Base-by-base conservation (phyloP, 2,113 vertebrate species). In the Hepsetus odoe region DNA sequence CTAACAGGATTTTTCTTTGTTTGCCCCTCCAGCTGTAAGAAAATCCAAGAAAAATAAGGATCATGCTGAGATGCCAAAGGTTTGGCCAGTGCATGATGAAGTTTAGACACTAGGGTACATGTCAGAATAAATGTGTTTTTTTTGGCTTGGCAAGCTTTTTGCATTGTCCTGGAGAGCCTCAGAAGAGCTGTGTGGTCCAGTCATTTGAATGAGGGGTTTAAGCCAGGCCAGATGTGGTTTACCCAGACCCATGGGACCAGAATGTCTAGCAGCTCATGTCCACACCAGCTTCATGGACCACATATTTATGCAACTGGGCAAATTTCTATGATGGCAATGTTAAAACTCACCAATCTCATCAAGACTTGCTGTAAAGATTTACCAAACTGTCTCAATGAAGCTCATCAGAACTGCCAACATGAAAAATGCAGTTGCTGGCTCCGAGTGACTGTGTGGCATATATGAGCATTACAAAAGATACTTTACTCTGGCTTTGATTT, bases 1-100 rank as follows among this genome's bases (percentile, higher is more conserved):
- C 61, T 73, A 80, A 83, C 87, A 86, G 77, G 82, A 86, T 84
- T 88, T 90, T 91, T 90, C 85, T 93, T 92, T 92, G 92, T 93
- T 94, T 93, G 91, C 89, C 87, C 85, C 88, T 91, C 84, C 87
- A 93, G 90, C 91, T 84, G 89, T 83, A 90, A 92, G 89, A 91
- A 89, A 89, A 69, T 86, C 90, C 88, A 83, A 90, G 89, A 88
- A 82, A 86, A 86, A 84, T 86, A 84, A 81, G 80, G 74, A 92
- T 89, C 85, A 91, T 90, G 87, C 90, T 88, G 87, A 91, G 83
- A 87, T 88, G 89, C 72, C 84, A 87, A 92, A 85, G 81, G 77
- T 92, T 88, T 93, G 89, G 87, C 86, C 87, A 81, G 83, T 88
- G 85, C 81, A 90, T 89, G 89, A 91, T 71, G 68, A 90, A 90